Conservation (phyloP, 2,888 invertebrate species). For the Hetaerina titia region DNA sequence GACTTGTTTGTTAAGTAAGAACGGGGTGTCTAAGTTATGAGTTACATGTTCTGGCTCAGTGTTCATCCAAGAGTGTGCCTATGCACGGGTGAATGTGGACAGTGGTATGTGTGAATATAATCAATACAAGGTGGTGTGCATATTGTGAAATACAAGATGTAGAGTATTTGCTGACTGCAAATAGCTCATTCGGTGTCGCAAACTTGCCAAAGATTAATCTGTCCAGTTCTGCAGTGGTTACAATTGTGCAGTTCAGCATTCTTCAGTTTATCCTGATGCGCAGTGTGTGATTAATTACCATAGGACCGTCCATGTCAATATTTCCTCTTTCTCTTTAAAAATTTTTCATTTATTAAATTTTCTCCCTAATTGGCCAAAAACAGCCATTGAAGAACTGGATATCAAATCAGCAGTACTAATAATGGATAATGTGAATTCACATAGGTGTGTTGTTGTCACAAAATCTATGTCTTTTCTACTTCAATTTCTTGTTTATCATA, state of each 20-base stretch:
- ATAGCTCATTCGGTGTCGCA: constrained; percentile 48
- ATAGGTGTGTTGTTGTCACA: constrained; percentile 55
- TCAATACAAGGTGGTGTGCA: constrained; percentile 35
- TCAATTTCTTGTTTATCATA: constrained; percentile 63
- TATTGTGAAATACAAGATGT: constrained; percentile 31
- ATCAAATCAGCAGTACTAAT: not conserved
- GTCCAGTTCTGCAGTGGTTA: constrained; percentile 33
- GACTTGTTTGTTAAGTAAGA: constrained; percentile 13
- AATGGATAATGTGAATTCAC: constrained; percentile 44
- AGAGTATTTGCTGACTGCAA: constrained; percentile 33
- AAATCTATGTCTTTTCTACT: constrained; percentile 50
- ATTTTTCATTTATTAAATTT: not conserved
- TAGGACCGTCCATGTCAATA: constrained; percentile 60
- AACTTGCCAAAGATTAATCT: constrained; percentile 61
- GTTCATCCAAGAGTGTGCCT: constrained; percentile 59
- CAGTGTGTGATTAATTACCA: constrained; percentile 59
- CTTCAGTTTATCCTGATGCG: constrained; percentile 30
- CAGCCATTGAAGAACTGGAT: not conserved
- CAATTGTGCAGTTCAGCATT: constrained; percentile 42
- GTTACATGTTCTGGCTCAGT: constrained; percentile 54
- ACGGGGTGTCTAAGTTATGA: constrained; percentile 3
- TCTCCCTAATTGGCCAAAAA: not conserved
- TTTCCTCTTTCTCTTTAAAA: constrained; percentile 22
- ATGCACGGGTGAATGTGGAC: constrained; percentile 39
- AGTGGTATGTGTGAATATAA: constrained; percentile 38